Conservation (phyloP, 2,113 vertebrate species). For the Cyphomyrus discorhynchus region DNA sequence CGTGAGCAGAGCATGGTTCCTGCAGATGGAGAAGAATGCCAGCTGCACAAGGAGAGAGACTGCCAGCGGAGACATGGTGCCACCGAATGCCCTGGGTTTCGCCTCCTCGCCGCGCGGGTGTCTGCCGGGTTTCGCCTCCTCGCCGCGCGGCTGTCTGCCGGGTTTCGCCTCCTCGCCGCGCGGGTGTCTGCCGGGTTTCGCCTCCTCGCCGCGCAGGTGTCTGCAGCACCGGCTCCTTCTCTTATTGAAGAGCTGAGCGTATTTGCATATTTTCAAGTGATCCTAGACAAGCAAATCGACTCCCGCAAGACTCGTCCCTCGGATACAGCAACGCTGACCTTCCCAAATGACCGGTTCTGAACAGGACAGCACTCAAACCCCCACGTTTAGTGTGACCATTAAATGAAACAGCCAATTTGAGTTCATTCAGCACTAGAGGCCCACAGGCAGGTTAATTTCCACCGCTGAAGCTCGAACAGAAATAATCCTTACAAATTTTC, state of each 20-base stretch:
- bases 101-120: too few species aligned
- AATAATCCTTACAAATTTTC: neutral
- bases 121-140: too few species aligned
- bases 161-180: neutral
- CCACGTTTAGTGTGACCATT: neutral
- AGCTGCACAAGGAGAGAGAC: too few species aligned
- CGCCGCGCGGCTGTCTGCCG: too few species aligned
- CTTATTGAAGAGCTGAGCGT: neutral
- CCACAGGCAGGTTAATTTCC: neutral
- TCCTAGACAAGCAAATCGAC: neutral
- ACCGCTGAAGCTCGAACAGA: neutral
- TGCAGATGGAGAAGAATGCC: too few species aligned
- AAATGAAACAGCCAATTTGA: neutral
- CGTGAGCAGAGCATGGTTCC: too few species aligned
- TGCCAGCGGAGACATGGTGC: too few species aligned
- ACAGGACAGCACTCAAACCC: neutral
- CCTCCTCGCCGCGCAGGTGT: too few species aligned
- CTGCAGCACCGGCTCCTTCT: neutral
- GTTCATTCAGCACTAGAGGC: neutral
- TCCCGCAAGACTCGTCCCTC: neutral
- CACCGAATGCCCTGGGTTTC: too few species aligned
- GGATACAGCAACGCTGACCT: neutral
- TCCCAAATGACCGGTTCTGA: neutral
- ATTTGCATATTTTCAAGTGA: slow-evolving; percentile 16
- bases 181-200: neutral